These are phyloP conservation scores for Drepanosiphum platanoidis DNA, from an alignment of 2,888 invertebrate genomes.

Conservation along the genomic window DNA sequence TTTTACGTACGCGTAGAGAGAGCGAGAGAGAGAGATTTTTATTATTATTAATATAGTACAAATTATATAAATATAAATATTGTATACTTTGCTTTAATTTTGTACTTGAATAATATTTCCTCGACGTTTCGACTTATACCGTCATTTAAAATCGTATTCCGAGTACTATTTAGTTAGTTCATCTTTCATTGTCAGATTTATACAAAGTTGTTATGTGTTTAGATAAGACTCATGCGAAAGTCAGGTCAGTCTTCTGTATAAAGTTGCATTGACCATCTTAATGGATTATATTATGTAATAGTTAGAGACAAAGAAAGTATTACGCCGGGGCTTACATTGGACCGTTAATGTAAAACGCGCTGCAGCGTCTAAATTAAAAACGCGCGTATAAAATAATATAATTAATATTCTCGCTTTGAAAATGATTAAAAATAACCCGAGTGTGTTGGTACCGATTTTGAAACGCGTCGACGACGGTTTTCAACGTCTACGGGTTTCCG, in stretches of 20 bases:
- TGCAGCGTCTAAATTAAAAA: constrained; percentile 1
- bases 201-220: neutral
- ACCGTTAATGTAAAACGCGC: constrained; percentile 8
- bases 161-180: neutral
- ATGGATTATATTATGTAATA: constrained; percentile 25
- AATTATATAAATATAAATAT: no score
- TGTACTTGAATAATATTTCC: neutral
- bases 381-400: no score
- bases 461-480: no score
- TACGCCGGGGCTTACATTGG: neutral
- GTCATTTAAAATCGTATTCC: neutral
- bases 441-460: no score
- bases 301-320: constrained; percentile 13
- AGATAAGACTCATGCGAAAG: constrained; percentile 1
- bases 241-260: neutral
- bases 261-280: constrained; percentile 17
- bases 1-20: neutral
- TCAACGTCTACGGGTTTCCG: no score
- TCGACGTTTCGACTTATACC: neutral
- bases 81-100: constrained; percentile 6
- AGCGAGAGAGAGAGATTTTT: neutral
- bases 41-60: constrained; percentile 8
- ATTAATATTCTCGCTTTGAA: no score
- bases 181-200: constrained; percentile 15
- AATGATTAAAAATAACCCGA: no score